These are phyloP conservation scores for Psettodes erumei DNA, from an alignment of 2,113 vertebrate species.

Conservation along the genomic window DNA sequence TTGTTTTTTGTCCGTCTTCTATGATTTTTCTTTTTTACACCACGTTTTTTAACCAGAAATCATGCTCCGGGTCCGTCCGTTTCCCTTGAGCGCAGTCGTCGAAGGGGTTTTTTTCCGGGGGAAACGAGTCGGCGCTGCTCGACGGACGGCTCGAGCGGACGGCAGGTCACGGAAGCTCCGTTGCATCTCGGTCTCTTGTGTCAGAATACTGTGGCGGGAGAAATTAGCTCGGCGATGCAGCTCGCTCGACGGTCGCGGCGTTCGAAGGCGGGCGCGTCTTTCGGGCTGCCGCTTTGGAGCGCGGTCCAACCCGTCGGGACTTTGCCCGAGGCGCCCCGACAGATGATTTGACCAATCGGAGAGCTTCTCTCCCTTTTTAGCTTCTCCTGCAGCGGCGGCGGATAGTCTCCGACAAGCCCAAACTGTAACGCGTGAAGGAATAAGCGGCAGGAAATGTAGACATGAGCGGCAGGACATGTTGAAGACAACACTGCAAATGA, in stretches of 20 bases:
- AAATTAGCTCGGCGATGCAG: not conserved
- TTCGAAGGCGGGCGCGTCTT: no score
- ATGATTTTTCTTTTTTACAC: conserved; percentile 32
- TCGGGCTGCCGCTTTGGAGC: no score
- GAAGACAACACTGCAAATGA: conserved; percentile 53
- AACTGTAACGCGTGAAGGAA: conserved; percentile 13
- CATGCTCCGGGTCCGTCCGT: not conserved
- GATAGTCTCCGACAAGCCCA: conserved; percentile 24
- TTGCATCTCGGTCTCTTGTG: not conserved
- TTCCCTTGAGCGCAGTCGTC: conserved; percentile 16
- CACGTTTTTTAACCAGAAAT: not conserved
- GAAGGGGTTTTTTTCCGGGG: not conserved
- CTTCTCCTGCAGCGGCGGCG: conserved; percentile 42
- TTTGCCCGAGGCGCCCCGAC: conserved; percentile 24
- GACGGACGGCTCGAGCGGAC: conserved; percentile 9
- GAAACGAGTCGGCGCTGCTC: conserved; percentile 16
- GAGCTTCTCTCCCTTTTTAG: not conserved
- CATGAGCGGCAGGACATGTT: conserved; percentile 12
- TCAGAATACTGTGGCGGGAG: not conserved
- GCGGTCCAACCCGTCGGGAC: no score
- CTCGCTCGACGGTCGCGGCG: no score
- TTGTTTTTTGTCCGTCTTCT: conserved; percentile 20
- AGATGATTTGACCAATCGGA: not conserved
- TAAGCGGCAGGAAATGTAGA: conserved; percentile 12
- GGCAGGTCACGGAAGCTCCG: conserved; percentile 18